These are phyloP conservation scores for Oryzaephilus surinamensis DNA, from an alignment of 1,140 invertebrate species.

Conservation along the genomic window DNA sequence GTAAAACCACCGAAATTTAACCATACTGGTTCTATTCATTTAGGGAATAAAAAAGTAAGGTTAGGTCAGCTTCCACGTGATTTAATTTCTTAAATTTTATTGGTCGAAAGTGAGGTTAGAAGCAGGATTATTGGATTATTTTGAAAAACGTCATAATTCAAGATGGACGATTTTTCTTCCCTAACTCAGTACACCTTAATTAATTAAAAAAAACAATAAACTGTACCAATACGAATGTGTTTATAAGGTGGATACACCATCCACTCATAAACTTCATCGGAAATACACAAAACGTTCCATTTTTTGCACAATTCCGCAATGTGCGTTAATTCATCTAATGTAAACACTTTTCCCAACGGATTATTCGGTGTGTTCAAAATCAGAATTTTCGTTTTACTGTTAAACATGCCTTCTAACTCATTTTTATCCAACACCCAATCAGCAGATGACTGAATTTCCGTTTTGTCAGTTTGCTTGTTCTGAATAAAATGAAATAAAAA, in stretches of 20 bases:
- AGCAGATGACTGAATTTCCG: conserved; percentile 44
- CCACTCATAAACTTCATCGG: conserved; percentile 99
- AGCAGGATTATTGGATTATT: no score
- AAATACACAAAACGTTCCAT: conserved; percentile 81
- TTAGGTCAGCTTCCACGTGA: no score
- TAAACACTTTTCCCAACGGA: conserved; percentile 87
- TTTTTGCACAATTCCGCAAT: conserved; percentile 87
- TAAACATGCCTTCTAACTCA: conserved; percentile 80
- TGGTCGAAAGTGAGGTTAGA: no score
- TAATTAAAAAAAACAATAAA: conserved; percentile 3
- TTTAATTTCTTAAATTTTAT: no score
- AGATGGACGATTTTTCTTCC: no score
- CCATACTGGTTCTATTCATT: no score
- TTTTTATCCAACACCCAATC: conserved; percentile 84
- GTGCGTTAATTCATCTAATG: conserved; percentile 54
- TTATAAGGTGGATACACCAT: conserved; percentile 77
- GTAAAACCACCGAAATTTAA: conserved; percentile 15
- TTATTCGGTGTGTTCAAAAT: conserved; percentile 96
- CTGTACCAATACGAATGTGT: conserved; percentile 47
- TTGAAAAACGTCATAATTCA: no score
- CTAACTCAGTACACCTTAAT: background rate
- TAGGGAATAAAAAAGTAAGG: no score
- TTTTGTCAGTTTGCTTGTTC: conserved; percentile 13
- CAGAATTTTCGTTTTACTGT: conserved; percentile 84
- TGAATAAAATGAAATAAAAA: conserved; percentile 16